Conservation (phyloP, 2,113 vertebrate species). For the Pseudopipra pipra region DNA sequence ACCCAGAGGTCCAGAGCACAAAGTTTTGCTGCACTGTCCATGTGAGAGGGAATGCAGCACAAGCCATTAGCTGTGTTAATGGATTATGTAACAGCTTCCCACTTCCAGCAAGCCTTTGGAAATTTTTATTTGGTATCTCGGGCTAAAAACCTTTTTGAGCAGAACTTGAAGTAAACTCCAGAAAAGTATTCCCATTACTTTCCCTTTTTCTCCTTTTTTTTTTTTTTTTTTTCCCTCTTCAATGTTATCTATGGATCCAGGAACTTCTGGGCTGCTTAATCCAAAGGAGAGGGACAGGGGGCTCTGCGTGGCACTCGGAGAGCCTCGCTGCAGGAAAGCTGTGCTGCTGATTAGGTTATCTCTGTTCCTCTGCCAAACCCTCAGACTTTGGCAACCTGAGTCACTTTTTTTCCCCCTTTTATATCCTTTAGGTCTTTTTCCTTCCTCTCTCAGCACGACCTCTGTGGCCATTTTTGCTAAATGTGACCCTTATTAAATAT, state of each 20-base stretch:
- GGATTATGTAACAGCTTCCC: conserved; percentile 1
- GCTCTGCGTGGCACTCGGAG: not conserved
- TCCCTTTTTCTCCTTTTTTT: not conserved
- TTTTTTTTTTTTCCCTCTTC: not conserved
- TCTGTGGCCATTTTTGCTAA: not conserved
- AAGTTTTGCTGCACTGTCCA: not conserved
- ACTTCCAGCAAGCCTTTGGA: not conserved
- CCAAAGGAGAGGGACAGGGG: not conserved
- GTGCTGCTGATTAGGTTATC: not conserved
- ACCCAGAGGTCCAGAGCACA: not conserved
- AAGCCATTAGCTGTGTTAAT: not conserved
- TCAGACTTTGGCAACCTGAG: not conserved
- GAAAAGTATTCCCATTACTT: not conserved
- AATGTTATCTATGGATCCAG: not conserved
- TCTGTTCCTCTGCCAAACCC: conserved; percentile 10
- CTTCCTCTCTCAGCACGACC: not conserved
- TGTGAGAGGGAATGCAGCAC: not conserved
- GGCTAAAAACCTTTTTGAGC: not conserved
- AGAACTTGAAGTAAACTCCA: not conserved
- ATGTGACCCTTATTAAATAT: not conserved
- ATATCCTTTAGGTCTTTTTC: not conserved
- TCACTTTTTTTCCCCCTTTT: not conserved
- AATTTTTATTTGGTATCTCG: not conserved
- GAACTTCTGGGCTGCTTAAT: not conserved
- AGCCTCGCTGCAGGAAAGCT: not conserved